Percentiles rank a stretch among this genome's conserved stretches.
Evolutionary conservation across 2,888 invertebrate genomes (phyloP).

Genomic region (Acholoe squamosa): DNA sequence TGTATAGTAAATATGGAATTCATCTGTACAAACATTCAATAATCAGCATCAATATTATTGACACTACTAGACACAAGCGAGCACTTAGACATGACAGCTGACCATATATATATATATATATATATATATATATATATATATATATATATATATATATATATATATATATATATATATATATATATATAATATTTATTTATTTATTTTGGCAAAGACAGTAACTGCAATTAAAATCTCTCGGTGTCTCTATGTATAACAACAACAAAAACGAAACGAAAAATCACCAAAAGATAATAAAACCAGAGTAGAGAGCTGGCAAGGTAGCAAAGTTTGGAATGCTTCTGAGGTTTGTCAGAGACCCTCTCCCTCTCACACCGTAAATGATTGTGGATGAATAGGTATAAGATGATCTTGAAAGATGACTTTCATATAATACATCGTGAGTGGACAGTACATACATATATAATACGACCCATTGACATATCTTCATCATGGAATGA

Average conservation of each 20-base stretch:
- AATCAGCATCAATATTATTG: background rate
- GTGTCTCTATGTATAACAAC: background rate
- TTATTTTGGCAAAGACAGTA: background rate
- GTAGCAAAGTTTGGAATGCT: constrained; percentile 35
- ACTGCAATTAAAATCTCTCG: constrained; percentile 7
- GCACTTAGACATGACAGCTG: too few species aligned
- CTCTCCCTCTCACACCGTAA: background rate
- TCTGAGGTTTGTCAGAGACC: background rate
- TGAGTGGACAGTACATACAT: background rate
- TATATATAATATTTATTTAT: background rate
- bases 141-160: too few species aligned
- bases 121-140: too few species aligned
- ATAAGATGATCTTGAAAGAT: background rate
- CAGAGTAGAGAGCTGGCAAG: constrained; percentile 36
- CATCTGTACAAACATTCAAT: background rate
- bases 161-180: too few species aligned
- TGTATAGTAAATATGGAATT: background rate
- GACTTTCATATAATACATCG: background rate
- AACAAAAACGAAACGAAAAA: constrained; percentile 11
- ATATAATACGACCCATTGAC: background rate
- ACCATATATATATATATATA: too few species aligned
- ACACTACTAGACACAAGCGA: background rate
- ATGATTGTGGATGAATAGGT: background rate
- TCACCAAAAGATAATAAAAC: constrained; percentile 22
- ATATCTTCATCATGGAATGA: background rate